Evolutionary conservation across 2,888 invertebrate species (phyloP), one percentile per base, ranked within the genome.

Genomic region (Amphimallon solstitiale): DNA sequence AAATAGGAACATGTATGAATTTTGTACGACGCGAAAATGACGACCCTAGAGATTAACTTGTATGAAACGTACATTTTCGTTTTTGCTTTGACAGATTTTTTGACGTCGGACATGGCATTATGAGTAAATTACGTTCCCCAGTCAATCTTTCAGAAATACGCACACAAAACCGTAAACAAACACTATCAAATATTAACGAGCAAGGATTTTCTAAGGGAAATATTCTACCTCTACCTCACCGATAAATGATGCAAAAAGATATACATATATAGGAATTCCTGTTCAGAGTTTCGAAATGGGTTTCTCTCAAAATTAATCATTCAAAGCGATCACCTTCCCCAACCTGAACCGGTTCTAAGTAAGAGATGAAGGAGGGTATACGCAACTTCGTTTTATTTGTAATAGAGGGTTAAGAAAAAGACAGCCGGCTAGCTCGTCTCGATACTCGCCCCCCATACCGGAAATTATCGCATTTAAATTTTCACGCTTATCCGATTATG

Each of bases 401-500:
- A 43, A 9, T 14, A 14, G 2, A 29, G 43, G 17, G 6, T 43
- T 1, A n/a, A n/a, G 43, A 43, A 14, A 17, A 12, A 15, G 37
- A 37, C 37, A 17, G 17, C 17, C 19, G 17, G 21, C 56, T 14
- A 37, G 5, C 37, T 17, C 29, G 29, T 29, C 29, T 29, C 29
- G 29, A 5, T 29, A 5, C 29, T 29, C 29, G 29, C 5, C 5
- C 46, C 34, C 48, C 38, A 21, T 29, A 37, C 61, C 48, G 61
- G 61, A 61, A 61, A 61, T 61, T 61, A 35, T 45, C 38, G 48
- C 61, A 38, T 61, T 61, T 48, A 61, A 61, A 61, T 61, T 61
- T 61, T 49, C 49, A 49, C 61, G 48, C 48, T 49, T 12, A 23
- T 49, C 49, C 17, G 37, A 49, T 61, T 48, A 48, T 49, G 37